phyloP scores from a whole-genome alignment of 2,797 vertebrate species.

The Dallia pectoralis region DNA sequence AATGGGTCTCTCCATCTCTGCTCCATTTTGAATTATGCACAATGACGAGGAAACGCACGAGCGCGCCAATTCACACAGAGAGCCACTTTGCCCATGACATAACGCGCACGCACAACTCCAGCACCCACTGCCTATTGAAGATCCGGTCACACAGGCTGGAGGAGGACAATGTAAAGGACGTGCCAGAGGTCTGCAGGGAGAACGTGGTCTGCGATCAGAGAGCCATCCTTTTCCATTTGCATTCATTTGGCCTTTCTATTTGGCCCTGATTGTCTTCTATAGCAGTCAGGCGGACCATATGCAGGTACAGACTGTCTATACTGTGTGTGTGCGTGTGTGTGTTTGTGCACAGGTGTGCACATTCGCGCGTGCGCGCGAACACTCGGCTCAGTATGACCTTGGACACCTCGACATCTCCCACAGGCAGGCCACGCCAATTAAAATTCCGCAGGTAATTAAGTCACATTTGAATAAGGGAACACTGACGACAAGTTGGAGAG shows the following conservation, averaged over 20 bases:
- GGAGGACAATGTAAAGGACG: not conserved
- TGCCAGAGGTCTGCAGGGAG: not conserved
- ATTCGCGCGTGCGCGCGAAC: constrained; percentile 8
- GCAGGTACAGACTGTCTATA: constrained; percentile 8
- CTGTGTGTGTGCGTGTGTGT: constrained; percentile 17
- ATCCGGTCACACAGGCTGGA: not conserved
- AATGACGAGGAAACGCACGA: not conserved
- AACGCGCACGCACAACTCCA: not conserved
- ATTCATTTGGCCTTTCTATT: constrained; percentile 3
- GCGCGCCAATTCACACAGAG: not conserved
- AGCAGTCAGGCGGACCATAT: constrained; percentile 1
- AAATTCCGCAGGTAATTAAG: constrained; percentile 78
- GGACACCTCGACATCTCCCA: constrained; percentile 69
- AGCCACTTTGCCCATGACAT: not conserved
- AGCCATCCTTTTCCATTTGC: constrained; percentile 1
- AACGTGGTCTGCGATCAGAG: constrained; percentile 4
- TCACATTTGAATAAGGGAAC: constrained; percentile 71
- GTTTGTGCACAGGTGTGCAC: constrained; percentile 7
- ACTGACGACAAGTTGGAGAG: constrained; percentile 69
- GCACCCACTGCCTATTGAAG: not conserved
- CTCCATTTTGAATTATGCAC: constrained; percentile 36
- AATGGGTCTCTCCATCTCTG: constrained; percentile 10
- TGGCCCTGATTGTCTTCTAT: constrained; percentile 1
- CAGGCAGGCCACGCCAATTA: constrained; percentile 69
- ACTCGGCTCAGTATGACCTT: constrained; percentile 61